phyloP scores from a whole-genome alignment of 2,113 vertebrate species.

The Melospiza melodia region DNA sequence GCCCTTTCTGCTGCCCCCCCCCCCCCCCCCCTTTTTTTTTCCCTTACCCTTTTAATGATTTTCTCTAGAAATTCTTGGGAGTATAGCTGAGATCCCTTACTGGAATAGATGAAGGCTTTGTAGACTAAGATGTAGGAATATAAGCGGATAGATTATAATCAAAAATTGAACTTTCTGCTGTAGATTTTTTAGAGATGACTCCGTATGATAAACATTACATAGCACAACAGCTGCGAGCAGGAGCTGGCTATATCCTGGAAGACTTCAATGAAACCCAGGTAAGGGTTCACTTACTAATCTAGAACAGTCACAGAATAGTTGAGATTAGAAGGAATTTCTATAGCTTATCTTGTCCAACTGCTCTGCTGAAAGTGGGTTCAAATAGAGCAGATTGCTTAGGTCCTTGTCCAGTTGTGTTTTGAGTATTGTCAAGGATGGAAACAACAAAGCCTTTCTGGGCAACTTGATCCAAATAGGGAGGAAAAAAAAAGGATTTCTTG shows the following conservation, averaged over 20 bases:
- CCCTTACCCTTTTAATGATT: background rate
- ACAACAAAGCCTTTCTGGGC: background rate
- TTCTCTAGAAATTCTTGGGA: background rate
- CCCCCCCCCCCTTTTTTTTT: background rate
- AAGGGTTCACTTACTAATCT: background rate
- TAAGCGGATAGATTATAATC: background rate
- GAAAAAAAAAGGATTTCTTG: background rate
- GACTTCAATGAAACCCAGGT: conserved; percentile 97
- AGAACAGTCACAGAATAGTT: background rate
- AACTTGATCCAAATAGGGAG: background rate
- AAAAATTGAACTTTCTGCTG: background rate
- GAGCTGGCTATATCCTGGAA: conserved; percentile 90
- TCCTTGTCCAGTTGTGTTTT: background rate
- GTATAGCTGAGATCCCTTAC: background rate
- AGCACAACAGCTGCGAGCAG: conserved; percentile 87
- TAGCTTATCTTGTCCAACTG: background rate
- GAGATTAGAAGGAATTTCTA: background rate
- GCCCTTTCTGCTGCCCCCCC: background rate
- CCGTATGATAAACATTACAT: conserved; percentile 89
- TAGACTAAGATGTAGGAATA: background rate
- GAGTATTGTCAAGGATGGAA: background rate
- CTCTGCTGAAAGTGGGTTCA: background rate
- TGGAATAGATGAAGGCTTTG: background rate
- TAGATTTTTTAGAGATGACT: conserved; percentile 85
- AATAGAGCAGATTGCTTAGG: background rate